Base-by-base conservation (phyloP, 92 coral and sea anemone species). In the Desmophyllum pertusum region DNA sequence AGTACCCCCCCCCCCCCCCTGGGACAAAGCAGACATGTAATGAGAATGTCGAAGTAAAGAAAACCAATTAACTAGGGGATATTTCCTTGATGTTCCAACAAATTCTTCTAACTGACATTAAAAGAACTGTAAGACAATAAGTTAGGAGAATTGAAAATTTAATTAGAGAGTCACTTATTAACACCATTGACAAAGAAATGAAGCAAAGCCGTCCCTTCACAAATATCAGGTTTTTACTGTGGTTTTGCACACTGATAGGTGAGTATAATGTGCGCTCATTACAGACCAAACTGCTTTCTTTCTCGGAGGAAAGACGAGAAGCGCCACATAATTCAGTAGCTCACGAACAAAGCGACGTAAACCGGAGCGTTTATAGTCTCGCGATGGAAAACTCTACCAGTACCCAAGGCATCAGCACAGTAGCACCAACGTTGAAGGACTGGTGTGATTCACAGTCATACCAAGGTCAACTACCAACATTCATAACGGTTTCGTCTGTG, bases 331-430 rank as follows among this genome's bases (percentile, higher is more conserved):
- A 17, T 62, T 10, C 35, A n/a, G 10, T 25, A 9, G 68, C 39
- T 6, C 19, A 63, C 36, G 5, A 63, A 13, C 39, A 8, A n/a
- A 29, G 39, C 69, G 37, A 18, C 69, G 11, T 1, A 63, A 30
- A 15, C 37, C 39, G 18, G 69, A 63, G 18, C 37, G 69, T 18
- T 63, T 5, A n/a, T n/a, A n/a, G 37, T 6, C 19, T 63, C 27
- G 29, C 48, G 33, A 70, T 41, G 50, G 75, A 70, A 70, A 70
- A 40, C 75, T 70, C 51, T n/a, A 70, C 75, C 18, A 70, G 27
- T 35, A 25, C 2, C 48, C 74, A 6, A 42, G 33, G 19, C 18
- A 23, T 40, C 50, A 70, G 69, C 69, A 63, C 5, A 63, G 69
- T 27, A 29, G 13, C 48, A 70, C 48, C 31, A 40, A n/a, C 15